phyloP scores from a whole-genome alignment of 2,888 invertebrate genomes.

The Aphidoletes aphidimyza region DNA sequence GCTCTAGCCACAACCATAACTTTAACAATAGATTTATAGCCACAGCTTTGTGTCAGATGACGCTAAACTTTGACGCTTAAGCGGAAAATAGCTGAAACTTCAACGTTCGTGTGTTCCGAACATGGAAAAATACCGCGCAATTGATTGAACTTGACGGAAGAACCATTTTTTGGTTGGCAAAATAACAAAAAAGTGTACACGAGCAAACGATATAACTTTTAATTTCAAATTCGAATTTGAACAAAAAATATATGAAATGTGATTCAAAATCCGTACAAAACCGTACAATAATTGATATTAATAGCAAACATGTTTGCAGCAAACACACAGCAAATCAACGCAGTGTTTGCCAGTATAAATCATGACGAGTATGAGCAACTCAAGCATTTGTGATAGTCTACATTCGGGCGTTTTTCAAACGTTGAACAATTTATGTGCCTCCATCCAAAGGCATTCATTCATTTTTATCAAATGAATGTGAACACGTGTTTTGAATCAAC shows the following conservation, averaged over 20 bases:
- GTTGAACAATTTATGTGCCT: not conserved
- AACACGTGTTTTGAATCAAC: constrained; percentile 22
- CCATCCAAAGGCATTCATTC: not conserved
- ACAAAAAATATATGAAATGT: not conserved
- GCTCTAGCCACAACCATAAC: not conserved
- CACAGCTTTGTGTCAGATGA: not conserved
- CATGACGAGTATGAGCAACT: not conserved
- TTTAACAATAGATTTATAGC: not conserved
- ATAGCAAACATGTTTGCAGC: constrained; percentile 41
- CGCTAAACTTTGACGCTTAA: not conserved
- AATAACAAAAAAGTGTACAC: no score
- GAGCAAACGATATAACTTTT: not conserved
- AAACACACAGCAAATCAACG: not conserved
- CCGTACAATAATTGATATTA: not conserved
- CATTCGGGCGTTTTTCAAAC: constrained; percentile 22
- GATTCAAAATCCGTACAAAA: no score
- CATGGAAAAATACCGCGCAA: not conserved
- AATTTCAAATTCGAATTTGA: not conserved
- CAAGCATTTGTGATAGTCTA: not conserved
- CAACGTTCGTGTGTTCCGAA: not conserved
- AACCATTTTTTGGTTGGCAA: no score
- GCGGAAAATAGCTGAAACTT: constrained; percentile 31
- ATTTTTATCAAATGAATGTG: not conserved
- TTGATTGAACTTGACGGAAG: not conserved
- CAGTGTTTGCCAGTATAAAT: not conserved